phyloP scores from a whole-genome alignment of 2,113 vertebrate species.

The Neopipo cinnamomea region DNA sequence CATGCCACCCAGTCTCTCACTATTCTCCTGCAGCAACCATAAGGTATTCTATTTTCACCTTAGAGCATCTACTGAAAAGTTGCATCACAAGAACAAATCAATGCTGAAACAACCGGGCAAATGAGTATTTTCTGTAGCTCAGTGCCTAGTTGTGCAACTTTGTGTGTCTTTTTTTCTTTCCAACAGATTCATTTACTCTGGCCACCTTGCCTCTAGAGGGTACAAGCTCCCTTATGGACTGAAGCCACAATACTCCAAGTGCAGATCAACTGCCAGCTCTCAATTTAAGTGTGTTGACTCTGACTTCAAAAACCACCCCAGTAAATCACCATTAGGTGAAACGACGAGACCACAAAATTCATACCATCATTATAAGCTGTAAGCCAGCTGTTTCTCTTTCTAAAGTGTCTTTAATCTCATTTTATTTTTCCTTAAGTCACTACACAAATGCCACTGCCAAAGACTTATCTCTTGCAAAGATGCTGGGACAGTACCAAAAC shows the following conservation, averaged over 20 bases:
- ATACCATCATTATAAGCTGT: neutral
- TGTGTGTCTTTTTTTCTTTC: neutral
- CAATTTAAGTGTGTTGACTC: neutral
- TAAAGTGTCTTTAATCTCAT: neutral
- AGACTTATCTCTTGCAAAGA: constrained; percentile 11
- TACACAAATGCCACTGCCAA: neutral
- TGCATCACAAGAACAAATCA: neutral
- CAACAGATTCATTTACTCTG: neutral
- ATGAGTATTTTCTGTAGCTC: neutral
- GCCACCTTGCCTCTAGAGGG: neutral
- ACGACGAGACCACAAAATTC: neutral
- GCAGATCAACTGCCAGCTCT: neutral
- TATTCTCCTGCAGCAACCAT: neutral
- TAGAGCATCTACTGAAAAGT: neutral
- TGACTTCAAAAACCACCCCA: neutral
- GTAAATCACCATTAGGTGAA: neutral
- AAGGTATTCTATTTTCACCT: neutral
- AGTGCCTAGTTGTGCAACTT: neutral
- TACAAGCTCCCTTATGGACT: neutral
- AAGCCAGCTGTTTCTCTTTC: constrained; percentile 25
- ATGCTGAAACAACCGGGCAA: neutral
- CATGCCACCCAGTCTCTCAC: neutral
- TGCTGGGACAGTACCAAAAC: constrained; percentile 6
- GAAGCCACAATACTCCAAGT: neutral
- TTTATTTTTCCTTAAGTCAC: constrained; percentile 18